phyloP scores from a whole-genome alignment of 2,888 invertebrate species.

The Eristalinus aeneus region DNA sequence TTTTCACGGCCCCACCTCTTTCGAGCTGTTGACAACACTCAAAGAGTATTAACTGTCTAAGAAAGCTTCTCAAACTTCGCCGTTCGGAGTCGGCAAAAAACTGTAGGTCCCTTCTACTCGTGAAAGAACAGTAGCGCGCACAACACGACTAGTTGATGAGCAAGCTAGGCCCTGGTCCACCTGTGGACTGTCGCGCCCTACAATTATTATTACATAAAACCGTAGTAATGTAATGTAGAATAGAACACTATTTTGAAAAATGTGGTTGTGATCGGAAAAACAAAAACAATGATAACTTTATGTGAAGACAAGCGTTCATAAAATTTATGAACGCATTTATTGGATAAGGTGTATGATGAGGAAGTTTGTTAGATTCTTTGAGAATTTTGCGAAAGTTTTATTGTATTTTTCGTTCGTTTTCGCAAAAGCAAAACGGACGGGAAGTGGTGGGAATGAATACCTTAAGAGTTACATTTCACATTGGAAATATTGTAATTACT shows the following conservation, averaged over 20 bases:
- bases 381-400: conserved; percentile 16
- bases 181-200: too few relatives aligned
- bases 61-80: too few relatives aligned
- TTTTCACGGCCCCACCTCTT: too few relatives aligned
- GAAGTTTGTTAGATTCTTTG: not conserved
- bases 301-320: conserved; percentile 39
- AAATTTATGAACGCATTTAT: conserved; percentile 49
- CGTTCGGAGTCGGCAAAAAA: too few relatives aligned
- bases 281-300: conserved; percentile 11
- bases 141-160: too few relatives aligned
- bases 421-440: not conserved
- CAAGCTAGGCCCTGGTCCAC: too few relatives aligned
- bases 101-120: too few relatives aligned
- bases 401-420: not conserved
- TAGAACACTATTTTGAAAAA: conserved; percentile 15
- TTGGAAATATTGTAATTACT: conserved; percentile 30
- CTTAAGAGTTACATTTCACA: conserved; percentile 8
- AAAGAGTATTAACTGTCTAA: too few relatives aligned
- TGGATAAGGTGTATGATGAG: conserved; percentile 6
- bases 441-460: not conserved
- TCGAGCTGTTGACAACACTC: too few relatives aligned
- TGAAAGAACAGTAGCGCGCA: too few relatives aligned
- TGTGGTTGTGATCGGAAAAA: conserved; percentile 48
- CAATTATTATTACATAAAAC: too few relatives aligned
- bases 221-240: not conserved